These are phyloP conservation scores for Cyclina sinensis DNA, from an alignment of 1,140 invertebrate species.

Conservation along the genomic window DNA sequence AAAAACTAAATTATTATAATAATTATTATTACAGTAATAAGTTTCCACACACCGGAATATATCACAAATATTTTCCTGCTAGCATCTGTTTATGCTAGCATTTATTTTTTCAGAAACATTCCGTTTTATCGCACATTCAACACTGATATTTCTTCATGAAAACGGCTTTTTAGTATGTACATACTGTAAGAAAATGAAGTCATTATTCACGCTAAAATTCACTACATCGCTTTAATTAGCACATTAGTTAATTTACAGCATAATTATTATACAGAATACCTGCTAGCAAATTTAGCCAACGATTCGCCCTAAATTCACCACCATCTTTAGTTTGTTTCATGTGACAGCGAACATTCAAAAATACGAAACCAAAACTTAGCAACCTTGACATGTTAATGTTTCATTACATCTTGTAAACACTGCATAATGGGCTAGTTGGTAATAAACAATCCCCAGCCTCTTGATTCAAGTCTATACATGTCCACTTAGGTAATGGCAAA, in stretches of 20 bases:
- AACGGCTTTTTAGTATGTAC: no score
- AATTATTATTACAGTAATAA: no score
- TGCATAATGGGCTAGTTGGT: neutral
- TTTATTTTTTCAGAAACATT: no score
- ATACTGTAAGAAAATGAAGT: neutral
- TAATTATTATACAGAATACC: neutral
- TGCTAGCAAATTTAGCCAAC: neutral
- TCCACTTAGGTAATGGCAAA: neutral
- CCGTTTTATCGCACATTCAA: no score
- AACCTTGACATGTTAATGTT: constrained; percentile 14
- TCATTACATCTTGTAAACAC: neutral
- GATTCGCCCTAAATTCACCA: neutral
- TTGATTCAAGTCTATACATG: neutral
- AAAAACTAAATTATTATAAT: no score
- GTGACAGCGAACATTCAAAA: constrained; percentile 7
- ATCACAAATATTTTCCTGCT: no score
- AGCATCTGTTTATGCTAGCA: no score
- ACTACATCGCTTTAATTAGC: neutral
- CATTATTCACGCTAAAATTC: neutral
- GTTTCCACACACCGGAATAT: no score
- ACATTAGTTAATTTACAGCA: neutral
- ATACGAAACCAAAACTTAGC: neutral
- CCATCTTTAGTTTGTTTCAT: neutral
- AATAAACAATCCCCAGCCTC: neutral
- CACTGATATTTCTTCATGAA: no score